Evolutionary conservation across 2,888 invertebrate genomes (phyloP), one percentile per base, ranked within the genome.

Genomic region (Schizotus pectinicornis): DNA sequence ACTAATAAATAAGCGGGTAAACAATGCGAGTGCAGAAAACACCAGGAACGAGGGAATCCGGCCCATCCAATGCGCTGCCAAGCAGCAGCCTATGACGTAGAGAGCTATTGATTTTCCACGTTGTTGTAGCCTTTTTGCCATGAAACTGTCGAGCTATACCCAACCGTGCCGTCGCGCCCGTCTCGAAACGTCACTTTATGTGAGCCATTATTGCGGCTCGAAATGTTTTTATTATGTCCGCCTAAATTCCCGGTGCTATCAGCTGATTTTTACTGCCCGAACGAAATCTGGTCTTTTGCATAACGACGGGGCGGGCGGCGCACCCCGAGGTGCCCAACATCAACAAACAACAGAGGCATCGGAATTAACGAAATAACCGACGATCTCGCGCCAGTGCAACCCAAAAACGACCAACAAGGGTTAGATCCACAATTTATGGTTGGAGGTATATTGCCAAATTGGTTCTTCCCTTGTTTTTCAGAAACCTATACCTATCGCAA

Each of bases 61-160:
- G 68, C 71, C 70, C 72, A 70, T 69, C 68, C 51, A 56, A 56
- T 62, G 62, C 64, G 64, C 64, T 47, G 58, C 45, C 11, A 22
- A 42, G 59, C 46, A 59, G 61, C 70, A 68, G 72, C 71, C 74
- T 72, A 74, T 77, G 77, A 77, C 77, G 77, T 77, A 73, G 72
- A 70, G 71, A 70, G 69, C 69, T 77, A 78, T 79, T 76, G 77
- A 79, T 79, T 77, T 78, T 78, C 74, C 73, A 64, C 64, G 50
- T 49, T 67, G 73, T 69, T 73, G 70, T 72, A 68, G 74, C 73
- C 75, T 74, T 76, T 73, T 73, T 70, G 70, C 72, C 74, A 75
- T 73, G 73, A 71, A 72, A 71, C 67, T 63, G 70, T 68, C 64
- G 65, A 59, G 63, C 56, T 50, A 50, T 48, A 41, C 46, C 47